Percentiles rank a stretch among this genome's conserved stretches.
phyloP scores from a whole-genome alignment of 2,888 invertebrate genomes.

The Hirtodrosophila alboralis region DNA sequence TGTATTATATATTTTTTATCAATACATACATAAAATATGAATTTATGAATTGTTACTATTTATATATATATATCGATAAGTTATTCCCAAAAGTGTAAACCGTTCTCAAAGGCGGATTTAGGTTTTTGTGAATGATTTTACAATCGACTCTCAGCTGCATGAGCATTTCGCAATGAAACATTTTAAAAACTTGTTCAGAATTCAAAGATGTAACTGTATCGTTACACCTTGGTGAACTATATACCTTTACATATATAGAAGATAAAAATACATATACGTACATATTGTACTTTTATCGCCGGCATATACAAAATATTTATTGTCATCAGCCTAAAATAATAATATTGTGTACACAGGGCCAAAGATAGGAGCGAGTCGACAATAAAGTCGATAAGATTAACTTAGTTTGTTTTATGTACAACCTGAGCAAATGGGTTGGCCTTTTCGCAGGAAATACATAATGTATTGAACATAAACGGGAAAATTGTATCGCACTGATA shows the following conservation, averaged over 20 bases:
- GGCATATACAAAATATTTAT: constrained; percentile 15
- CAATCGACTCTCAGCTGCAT: too few species aligned
- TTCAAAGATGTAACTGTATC: too few species aligned
- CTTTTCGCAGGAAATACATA: constrained; percentile 7
- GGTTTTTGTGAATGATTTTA: too few species aligned
- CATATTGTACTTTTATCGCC: constrained; percentile 3
- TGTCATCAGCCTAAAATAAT: constrained; percentile 41
- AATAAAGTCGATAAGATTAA: constrained; percentile 60
- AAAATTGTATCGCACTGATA: constrained; percentile 47
- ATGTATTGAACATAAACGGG: constrained; percentile 18
- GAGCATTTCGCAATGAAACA: too few species aligned
- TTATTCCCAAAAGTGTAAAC: too few species aligned
- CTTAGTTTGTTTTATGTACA: constrained; percentile 62
- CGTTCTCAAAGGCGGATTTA: too few species aligned
- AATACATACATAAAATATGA: neutral
- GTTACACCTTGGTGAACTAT: too few species aligned
- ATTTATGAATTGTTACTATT: too few species aligned
- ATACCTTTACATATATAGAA: too few species aligned
- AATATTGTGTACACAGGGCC: constrained; percentile 22
- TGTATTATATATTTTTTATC: neutral
- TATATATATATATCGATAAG: too few species aligned
- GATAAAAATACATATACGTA: neutral
- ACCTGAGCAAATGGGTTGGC: constrained; percentile 32
- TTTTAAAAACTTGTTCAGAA: too few species aligned
- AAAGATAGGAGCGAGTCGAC: constrained; percentile 19